phyloP scores from a whole-genome alignment of 30 jellyfish, hydroid and myxozoan genomes.

The Sanderia malayensis region DNA sequence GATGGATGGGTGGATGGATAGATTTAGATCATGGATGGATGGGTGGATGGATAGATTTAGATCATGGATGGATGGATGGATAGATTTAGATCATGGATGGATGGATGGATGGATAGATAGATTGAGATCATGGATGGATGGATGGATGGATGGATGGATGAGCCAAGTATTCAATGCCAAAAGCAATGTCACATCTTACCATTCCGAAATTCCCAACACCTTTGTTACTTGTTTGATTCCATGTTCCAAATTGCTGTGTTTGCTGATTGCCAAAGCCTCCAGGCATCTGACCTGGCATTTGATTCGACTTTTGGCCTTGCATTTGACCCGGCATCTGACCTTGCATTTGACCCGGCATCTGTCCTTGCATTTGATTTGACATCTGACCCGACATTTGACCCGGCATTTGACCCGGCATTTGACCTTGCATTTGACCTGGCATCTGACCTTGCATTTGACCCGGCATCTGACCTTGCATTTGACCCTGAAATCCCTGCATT shows the following conservation, averaged over 20 bases:
- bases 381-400: background rate
- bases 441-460: slow-evolving; percentile 1
- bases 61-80: no score
- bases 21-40: no score
- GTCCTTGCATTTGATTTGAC: background rate
- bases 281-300: slow-evolving; percentile 13
- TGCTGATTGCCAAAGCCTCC: slow-evolving; percentile 22
- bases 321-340: background rate
- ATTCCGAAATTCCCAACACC: slow-evolving; percentile 55
- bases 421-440: slow-evolving; percentile 7
- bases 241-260: slow-evolving; percentile 63
- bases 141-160: no score
- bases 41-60: no score
- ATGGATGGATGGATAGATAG: no score
- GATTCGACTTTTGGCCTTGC: background rate
- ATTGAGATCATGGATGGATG: no score
- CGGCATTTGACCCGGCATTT: slow-evolving; percentile 4
- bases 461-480: slow-evolving; percentile 26
- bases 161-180: no score
- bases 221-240: slow-evolving; percentile 44
- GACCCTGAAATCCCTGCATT: slow-evolving; percentile 22
- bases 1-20: no score
- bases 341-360: background rate
- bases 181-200: slow-evolving; percentile 32
- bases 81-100: no score